phyloP scores from a whole-genome alignment of 2,113 vertebrate genomes.

The Grus americana region DNA sequence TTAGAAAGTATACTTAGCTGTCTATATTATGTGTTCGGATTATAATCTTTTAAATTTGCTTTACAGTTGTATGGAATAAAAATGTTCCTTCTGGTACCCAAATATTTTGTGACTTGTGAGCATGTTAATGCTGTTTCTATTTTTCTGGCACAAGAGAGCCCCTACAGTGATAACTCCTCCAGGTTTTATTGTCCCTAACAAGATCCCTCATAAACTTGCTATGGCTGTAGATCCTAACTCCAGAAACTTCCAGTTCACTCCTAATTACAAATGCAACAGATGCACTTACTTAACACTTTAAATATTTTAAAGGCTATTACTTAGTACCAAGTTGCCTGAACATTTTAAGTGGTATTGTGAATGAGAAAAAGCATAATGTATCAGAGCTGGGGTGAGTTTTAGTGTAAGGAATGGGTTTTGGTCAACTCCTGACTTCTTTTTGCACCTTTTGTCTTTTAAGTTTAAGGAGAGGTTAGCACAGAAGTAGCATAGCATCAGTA shows the following conservation, averaged over 20 bases:
- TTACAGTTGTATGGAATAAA: not conserved
- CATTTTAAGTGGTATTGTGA: not conserved
- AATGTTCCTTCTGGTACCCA: not conserved
- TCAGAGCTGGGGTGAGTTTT: not conserved
- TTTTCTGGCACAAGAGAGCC: not conserved
- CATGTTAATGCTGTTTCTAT: not conserved
- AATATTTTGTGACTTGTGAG: not conserved
- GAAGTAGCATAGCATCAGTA: not conserved
- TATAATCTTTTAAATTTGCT: not conserved
- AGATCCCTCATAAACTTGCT: not conserved
- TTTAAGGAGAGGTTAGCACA: not conserved
- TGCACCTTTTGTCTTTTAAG: not conserved
- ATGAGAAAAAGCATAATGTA: not conserved
- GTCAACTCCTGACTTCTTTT: not conserved
- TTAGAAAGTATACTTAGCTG: not conserved
- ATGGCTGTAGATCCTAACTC: not conserved
- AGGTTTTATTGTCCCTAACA: not conserved
- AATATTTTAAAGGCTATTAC: not conserved
- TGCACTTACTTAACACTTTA: not conserved
- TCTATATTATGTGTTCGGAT: not conserved
- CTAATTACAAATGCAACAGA: not conserved
- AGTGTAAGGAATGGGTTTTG: not conserved
- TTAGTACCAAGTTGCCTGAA: not conserved
- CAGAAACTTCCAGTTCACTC: not conserved
- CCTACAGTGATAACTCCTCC: not conserved